These are phyloP conservation scores for Arenaria interpres DNA, from an alignment of 2,113 vertebrate species.

Conservation along the genomic window DNA sequence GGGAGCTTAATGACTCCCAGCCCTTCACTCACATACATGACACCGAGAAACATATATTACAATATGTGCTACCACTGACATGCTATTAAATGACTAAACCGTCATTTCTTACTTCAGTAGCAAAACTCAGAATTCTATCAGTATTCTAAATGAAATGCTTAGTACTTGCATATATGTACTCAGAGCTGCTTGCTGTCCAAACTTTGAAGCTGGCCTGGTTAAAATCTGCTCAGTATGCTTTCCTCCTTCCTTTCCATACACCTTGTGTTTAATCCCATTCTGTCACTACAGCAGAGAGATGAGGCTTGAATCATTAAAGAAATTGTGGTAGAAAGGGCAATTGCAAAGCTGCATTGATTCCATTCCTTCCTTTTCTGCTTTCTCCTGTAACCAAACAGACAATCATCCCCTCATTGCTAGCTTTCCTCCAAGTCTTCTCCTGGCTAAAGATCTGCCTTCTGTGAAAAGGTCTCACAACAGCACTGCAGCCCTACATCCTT, in stretches of 20 bases:
- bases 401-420: too few relatives aligned
- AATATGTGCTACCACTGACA: background rate
- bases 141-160: background rate
- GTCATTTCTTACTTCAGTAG: background rate
- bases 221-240: background rate
- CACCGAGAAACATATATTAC: background rate
- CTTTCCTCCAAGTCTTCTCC: background rate
- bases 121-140: background rate
- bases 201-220: background rate
- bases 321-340: background rate
- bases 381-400: background rate
- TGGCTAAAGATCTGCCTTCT: background rate
- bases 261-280: background rate
- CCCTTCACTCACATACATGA: background rate
- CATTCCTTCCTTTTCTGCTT: background rate
- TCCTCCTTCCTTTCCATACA: background rate
- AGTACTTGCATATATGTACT: rapidly evolving
- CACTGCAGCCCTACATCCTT: background rate
- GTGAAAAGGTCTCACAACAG: background rate
- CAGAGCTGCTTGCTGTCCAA: background rate
- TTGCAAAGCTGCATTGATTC: background rate
- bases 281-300: background rate
- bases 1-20: background rate
- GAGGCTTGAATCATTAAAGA: background rate
- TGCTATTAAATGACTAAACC: background rate